phyloP scores from a whole-genome alignment of 2,888 invertebrate genomes.

The Rotaria magnacalcarata region DNA sequence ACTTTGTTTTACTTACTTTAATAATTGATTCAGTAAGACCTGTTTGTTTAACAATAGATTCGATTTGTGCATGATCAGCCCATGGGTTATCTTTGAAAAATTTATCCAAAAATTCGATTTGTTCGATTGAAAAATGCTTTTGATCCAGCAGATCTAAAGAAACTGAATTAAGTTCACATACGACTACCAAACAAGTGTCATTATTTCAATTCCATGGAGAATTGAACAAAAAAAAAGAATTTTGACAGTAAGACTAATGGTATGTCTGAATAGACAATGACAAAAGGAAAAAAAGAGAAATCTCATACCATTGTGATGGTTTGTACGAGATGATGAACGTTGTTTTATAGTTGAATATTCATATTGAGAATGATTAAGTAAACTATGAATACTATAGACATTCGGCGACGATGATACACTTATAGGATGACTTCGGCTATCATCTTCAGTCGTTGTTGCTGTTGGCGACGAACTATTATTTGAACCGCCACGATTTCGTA shows the following conservation, averaged over 20 bases:
- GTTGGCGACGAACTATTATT: constrained; percentile 24
- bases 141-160: not conserved
- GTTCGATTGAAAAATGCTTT: constrained; percentile 33
- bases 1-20: constrained; percentile 35
- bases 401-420: not conserved
- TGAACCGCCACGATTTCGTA: constrained; percentile 79
- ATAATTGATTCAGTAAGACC: constrained; percentile 42
- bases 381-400: constrained; percentile 28
- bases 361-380: constrained; percentile 32
- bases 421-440: not conserved
- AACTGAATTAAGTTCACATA: no score
- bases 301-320: not conserved
- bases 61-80: constrained; percentile 43
- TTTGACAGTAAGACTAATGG: constrained; percentile 15
- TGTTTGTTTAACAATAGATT: constrained; percentile 40
- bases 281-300: no score
- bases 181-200: not conserved
- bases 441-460: constrained; percentile 28
- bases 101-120: constrained; percentile 40
- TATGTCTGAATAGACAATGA: no score
- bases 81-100: constrained; percentile 46
- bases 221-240: not conserved
- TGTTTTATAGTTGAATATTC: constrained; percentile 11
- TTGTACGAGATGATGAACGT: constrained; percentile 7
- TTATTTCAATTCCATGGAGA: not conserved